Evolutionary conservation across 2,888 invertebrate species (phyloP).

Genomic region (Pegoplata infirma): DNA sequence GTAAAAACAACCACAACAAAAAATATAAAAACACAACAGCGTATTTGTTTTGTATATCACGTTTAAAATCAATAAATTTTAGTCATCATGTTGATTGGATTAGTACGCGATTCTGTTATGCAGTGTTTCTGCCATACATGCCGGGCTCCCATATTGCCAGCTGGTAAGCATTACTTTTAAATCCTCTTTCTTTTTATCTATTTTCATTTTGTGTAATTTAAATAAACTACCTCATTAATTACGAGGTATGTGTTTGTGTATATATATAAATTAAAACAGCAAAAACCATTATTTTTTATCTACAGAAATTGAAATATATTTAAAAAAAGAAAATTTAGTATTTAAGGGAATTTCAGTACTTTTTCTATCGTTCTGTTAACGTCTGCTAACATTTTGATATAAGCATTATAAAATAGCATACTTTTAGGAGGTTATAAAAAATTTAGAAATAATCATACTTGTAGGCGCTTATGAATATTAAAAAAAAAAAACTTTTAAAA

Average conservation of each 20-base stretch:
- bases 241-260: neutral
- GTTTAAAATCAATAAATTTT: slow-evolving; percentile 66
- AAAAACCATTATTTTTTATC: slow-evolving; percentile 46
- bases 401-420: too few relatives aligned
- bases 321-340: too few relatives aligned
- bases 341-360: too few relatives aligned
- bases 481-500: too few relatives aligned
- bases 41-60: slow-evolving; percentile 31
- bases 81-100: slow-evolving; percentile 88
- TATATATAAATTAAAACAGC: slow-evolving; percentile 35
- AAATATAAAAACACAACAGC: too few relatives aligned
- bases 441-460: too few relatives aligned
- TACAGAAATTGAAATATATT: too few relatives aligned
- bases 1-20: slow-evolving; percentile 8
- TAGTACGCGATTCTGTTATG: slow-evolving; percentile 94
- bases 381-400: too few relatives aligned
- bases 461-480: too few relatives aligned
- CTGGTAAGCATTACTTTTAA: slow-evolving; percentile 80
- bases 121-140: slow-evolving; percentile 96
- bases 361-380: too few relatives aligned
- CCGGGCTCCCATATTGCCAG: slow-evolving; percentile 88
- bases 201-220: slow-evolving; percentile 28
- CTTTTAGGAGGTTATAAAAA: too few relatives aligned
- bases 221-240: slow-evolving; percentile 30
- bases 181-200: slow-evolving; percentile 9